Evolutionary conservation across 2,888 invertebrate species (phyloP).

Genomic region (Yponomeuta evonymella): DNA sequence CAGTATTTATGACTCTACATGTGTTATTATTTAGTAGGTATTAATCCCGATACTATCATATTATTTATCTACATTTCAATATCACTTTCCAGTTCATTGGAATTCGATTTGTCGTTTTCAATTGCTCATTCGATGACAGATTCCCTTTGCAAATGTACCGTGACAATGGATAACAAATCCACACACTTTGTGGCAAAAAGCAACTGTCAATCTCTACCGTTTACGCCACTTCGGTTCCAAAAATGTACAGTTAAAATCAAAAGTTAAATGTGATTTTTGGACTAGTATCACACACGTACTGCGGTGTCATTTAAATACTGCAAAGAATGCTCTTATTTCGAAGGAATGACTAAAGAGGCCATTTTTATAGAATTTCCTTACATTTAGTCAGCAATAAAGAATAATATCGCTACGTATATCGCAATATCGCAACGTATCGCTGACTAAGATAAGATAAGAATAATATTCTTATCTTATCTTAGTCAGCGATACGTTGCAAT

Average conservation of each 20-base stretch:
- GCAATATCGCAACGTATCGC: too few relatives aligned
- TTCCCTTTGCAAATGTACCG: neutral
- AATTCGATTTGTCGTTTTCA: slow-evolving; percentile 11
- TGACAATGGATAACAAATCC: slow-evolving; percentile 7
- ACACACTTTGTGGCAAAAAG: neutral
- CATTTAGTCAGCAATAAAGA: too few relatives aligned
- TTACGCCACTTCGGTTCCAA: neutral
- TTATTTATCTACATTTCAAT: neutral
- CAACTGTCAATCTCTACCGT: slow-evolving; percentile 7
- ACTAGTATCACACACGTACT: neutral
- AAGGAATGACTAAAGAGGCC: too few relatives aligned
- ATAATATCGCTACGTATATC: too few relatives aligned
- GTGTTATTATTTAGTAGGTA: neutral
- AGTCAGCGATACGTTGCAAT: too few relatives aligned
- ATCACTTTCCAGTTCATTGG: slow-evolving; percentile 7
- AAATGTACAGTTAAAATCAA: neutral
- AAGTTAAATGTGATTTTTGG: neutral
- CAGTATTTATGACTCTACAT: neutral
- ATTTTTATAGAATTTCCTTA: too few relatives aligned
- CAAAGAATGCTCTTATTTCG: too few relatives aligned
- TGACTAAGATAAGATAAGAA: too few relatives aligned
- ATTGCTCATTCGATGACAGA: slow-evolving; percentile 1
- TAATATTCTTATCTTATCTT: too few relatives aligned
- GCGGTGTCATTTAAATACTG: too few relatives aligned
- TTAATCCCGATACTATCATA: neutral